Evolutionary conservation across 2,888 invertebrate species (phyloP), one percentile per base, ranked within the genome.

Genomic region (Electrophaes corylata): DNA sequence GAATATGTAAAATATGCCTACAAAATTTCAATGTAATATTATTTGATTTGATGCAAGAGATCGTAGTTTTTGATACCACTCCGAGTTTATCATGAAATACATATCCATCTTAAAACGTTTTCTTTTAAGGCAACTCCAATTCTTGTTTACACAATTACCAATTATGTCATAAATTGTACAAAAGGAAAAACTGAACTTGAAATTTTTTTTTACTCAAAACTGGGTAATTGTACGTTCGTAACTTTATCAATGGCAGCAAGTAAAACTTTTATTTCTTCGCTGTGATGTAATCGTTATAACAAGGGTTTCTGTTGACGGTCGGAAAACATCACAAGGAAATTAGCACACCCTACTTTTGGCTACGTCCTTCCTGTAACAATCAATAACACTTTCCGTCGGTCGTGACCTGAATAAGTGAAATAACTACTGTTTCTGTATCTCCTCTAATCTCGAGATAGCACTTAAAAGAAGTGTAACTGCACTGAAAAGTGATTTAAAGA

Each of bases 211-310:
- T 12, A 26, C 19, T 19, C 8, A 20, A 46, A 35, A 33, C 20
- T 40, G 19, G 19, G 10, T n/a, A n/a, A n/a, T 39, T 18, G 19
- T n/a, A n/a, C 6, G 10, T 29, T 19, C n/a, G 40, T 19, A 19
- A 40, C n/a, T 19, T 40, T 19, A 16, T 40, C 26, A 29, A 29
- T 29, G 10, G 35, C 12, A 41, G 41, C 49, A 12, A 41, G 18
- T 41, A 19, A 20, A 43, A 51, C 44, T 65, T 58, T 55, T 43
- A 46, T 50, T 57, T 53, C 40, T 40, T 55, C 16, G 33, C 40
- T 56, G 48, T 54, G 37, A 47, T 48, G 56, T 49, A 55, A 60
- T 50, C 23, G 53, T 33, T 46, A 35, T 12, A 54, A 37, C 37
- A 54, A 49, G 46, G 14, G 44, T 29, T 40, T 26, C 14, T 50